Base-by-base conservation (phyloP, 2,797 vertebrate species). In the Steatocranus sp. region DNA sequence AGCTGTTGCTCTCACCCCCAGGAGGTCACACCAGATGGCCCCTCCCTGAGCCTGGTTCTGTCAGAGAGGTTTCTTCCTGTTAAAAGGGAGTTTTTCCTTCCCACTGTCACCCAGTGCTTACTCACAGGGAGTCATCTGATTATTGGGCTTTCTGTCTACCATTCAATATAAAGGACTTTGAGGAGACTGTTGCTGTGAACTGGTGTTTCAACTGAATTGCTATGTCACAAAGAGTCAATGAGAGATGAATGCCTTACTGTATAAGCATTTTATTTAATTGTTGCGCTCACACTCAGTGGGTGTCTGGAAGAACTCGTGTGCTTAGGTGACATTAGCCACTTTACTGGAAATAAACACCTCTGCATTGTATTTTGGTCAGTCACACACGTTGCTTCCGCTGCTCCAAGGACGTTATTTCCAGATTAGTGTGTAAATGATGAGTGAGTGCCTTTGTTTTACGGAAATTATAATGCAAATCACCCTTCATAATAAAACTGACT, bases 331-430 rank as follows among this genome's bases (percentile, higher is more conserved):
- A 17, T 8, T 43, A 77, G 27, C 15, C 48, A 34, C 23, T 76
- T 89, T 48, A 82, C 75, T 66, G 79, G 78, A 82, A 86, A 84
- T 78, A 83, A 83, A 82, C 66, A 15, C 48, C 20, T 50, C 61
- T 6, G 7, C 5, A 1, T n/a, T 38, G 5, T 15, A 7, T 36
- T 77, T 68, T 54, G 14, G 63, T 85, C 12, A 66, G 7, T 53
- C 41, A 2, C 27, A 34, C 7, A 15, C 14, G 17, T 82, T 63
- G 61, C 80, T 83, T 84, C 84, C 46, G 3, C 76, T 23, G 48
- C 30, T 11, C 18, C 23, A 6, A 18, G 3, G 25, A 43, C 30
- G 6, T 81, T 75, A 49, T 82, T 82, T 75, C 79, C 48, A 66
- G 76, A 73, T 18, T 23, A 25, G 46, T 74, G 85, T 3, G 12